A percentile compares a stretch with the other conserved stretches of the same genome.
Evolutionary conservation across 35 echinoderm and acorn worm species (phyloP).

Genomic region (Heliocidaris erythrogramma): DNA sequence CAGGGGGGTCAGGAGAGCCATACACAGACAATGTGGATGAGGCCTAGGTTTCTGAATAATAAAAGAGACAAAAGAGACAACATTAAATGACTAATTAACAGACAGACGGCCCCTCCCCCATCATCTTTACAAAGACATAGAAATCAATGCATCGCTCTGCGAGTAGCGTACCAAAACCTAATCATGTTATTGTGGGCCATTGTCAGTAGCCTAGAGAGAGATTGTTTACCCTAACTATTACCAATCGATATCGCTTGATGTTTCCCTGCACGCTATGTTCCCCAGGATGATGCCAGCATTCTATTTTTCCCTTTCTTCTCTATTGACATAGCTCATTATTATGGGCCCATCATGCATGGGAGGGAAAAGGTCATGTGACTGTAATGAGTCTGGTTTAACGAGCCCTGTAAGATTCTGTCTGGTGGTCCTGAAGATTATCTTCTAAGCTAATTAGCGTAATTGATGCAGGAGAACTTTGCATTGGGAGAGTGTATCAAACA

Average conservation of each 20-base stretch:
- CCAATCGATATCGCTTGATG: background rate
- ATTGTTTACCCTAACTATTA: slow-evolving; percentile 1
- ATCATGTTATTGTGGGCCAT: background rate
- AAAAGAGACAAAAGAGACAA: background rate
- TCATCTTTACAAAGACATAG: background rate
- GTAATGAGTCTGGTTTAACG: background rate
- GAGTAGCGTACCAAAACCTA: background rate
- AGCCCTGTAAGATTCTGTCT: background rate
- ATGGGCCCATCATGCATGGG: background rate
- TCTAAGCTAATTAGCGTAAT: background rate
- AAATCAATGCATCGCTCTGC: background rate
- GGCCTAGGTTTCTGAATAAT: background rate
- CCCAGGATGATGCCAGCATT: background rate
- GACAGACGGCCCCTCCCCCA: background rate
- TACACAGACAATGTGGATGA: too few species aligned
- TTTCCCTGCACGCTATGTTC: background rate
- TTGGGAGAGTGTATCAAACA: background rate
- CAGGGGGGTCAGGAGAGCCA: too few species aligned
- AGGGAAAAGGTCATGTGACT: background rate
- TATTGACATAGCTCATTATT: slow-evolving; percentile 1
- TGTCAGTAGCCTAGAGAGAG: background rate
- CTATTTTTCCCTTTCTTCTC: background rate
- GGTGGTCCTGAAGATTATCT: background rate
- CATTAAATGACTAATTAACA: background rate
- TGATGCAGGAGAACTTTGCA: background rate